Evolutionary conservation across 2,797 vertebrate genomes (phyloP).

Genomic region (Pseudotriccus pelzelni): DNA sequence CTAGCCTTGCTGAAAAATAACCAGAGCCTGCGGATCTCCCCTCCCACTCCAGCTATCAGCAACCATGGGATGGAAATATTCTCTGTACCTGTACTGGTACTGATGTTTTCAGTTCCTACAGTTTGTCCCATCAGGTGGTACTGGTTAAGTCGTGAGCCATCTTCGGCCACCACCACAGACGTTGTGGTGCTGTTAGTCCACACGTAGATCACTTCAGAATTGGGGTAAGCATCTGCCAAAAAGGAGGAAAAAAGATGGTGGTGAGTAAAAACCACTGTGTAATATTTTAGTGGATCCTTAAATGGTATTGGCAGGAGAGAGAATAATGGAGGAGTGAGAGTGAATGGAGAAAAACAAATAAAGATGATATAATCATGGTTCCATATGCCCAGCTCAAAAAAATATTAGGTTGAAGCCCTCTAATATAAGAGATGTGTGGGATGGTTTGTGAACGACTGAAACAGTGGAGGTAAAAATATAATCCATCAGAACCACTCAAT

Average conservation of each 20-base stretch:
- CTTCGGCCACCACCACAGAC: slow-evolving; percentile 94
- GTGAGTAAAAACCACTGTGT: background rate
- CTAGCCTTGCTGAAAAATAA: background rate
- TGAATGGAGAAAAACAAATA: slow-evolving; percentile 3
- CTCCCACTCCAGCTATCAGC: background rate
- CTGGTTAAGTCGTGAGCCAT: slow-evolving; percentile 96
- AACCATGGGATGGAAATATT: background rate
- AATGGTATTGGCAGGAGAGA: background rate
- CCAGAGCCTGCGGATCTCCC: background rate
- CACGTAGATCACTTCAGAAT: slow-evolving; percentile 93
- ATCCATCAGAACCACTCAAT: slow-evolving; percentile 14
- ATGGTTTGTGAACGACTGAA: slow-evolving; percentile 3
- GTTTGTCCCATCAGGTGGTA: slow-evolving; percentile 94
- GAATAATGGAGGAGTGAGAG: slow-evolving; percentile 1
- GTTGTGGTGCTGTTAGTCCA: slow-evolving; percentile 90
- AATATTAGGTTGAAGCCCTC: slow-evolving; percentile 2
- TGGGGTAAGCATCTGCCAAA: slow-evolving; percentile 90
- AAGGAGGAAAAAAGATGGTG: background rate
- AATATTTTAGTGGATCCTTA: slow-evolving; percentile 11
- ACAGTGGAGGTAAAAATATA: slow-evolving; percentile 37
- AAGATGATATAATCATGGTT: background rate
- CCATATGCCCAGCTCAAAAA: slow-evolving; percentile 27
- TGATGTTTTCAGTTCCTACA: slow-evolving; percentile 91
- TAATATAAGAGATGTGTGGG: background rate
- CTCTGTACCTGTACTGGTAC: slow-evolving; percentile 89